Evolutionary conservation across 2,888 invertebrate genomes (phyloP), one percentile per base, ranked within the genome.

Genomic region (Andrena dorsata): DNA sequence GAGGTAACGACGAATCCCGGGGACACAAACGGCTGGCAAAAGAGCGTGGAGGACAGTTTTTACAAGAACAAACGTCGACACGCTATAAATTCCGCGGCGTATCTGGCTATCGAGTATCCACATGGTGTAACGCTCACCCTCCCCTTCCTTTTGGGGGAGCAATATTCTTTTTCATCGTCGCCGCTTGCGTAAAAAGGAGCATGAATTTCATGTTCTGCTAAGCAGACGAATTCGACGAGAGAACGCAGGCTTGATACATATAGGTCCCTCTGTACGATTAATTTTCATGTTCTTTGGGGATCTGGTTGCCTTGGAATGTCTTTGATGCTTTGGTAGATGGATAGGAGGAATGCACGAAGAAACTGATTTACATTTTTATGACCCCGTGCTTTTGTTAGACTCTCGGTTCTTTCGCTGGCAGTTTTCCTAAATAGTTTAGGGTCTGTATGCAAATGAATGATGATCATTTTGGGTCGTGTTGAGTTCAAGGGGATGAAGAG

Each of bases 21-120:
- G 63, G 47, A 64, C 60, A 35, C 58, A 51, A 82, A 73, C 82
- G 74, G 30, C 63, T 32, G 72, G 78, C 61, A 26, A 78, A 83
- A 72, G 72, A 69, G 56, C 26, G 41, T 28, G 5, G 30, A n/a
- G 53, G 23, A 73, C 56, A 26, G 61, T 72, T 82, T 82, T 82
- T 77, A 71, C 65, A 70, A 77, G 82, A 83, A 71, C 82, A 82
- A 74, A 80, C 71, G 70, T 74, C 74, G 70, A 74, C 77, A 70
- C 51, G 73, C 76, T 35, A n/a, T 83, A 83, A 73, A 81, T 76
- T 65, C 10, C 16, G 0, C 5, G 26, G 2, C 26, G 53, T 70
- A 69, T 79, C 74, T 47, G 65, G 61, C 61, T 47, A 77, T 71
- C 70, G 65, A 65, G 65, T 76, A 61, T 61, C 61, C 66, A n/a